Evolutionary conservation across 2,113 vertebrate genomes (phyloP), one percentile per base, ranked within the genome.

Genomic region (Oncorhynchus keta): DNA sequence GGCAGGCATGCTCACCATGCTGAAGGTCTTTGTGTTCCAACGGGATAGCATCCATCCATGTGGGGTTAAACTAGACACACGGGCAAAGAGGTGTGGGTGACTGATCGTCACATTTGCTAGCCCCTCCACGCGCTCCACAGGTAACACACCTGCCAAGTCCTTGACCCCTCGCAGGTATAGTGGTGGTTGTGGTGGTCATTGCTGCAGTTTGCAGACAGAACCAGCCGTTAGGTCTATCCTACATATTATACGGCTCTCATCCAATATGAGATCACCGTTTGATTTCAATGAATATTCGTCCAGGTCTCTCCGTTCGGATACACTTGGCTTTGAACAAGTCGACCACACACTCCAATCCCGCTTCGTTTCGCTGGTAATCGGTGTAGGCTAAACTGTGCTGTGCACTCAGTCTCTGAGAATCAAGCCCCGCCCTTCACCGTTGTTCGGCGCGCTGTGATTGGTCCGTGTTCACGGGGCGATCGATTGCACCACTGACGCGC

Each of bases 111-210:
- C 16, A 5, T 55, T 14, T 67, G 14, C 66, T 68, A 35, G 5
- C 28, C 3, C 30, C 32, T 82, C 78, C 74, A 48, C 1, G 73
- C 16, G 76, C 81, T 84, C 91, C 88, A 91, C 90, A 90, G 90
- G 89, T 92, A 92, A 90, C 83, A 82, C 79, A 90, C 90, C 88
- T 90, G 91, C 84, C 87, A 89, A 72, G 35, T 78, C 65, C 11
- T 69, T 75, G 88, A 89, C 85, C 85, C 71, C 75, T 79, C 14
- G 75, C 39, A 80, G 77, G 81, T 75, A 75, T 79, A 84, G 78
- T 70, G 81, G 71, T 32, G 30, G 30, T 28, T 28, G 28, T 82
- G 74, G 57, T 62, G 76, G 68, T 69, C 91, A 85, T 91, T 76
- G 45, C 76, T 73, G 11, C 68, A 51, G 71, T 66, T 55, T 67